phyloP scores from a whole-genome alignment of 2,113 vertebrate species.

The Ptilorrhoa leucosticta region DNA sequence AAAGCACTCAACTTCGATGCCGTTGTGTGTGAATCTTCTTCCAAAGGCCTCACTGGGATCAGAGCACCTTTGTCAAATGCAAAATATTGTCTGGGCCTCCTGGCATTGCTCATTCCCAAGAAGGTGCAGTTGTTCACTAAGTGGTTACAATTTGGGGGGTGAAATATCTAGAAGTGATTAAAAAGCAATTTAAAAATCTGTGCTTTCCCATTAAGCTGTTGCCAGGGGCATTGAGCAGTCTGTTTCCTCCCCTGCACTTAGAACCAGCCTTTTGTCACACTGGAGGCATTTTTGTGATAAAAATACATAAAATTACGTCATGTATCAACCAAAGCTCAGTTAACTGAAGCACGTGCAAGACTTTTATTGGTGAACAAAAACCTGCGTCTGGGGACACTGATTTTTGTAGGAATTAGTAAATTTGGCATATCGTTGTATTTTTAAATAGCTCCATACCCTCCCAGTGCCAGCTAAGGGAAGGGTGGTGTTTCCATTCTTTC shows the following conservation, averaged over 20 bases:
- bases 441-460: neutral
- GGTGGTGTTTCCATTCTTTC: neutral
- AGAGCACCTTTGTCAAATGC: neutral
- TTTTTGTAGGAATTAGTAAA: neutral
- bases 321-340: neutral
- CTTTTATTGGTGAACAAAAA: neutral
- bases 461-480: neutral
- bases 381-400: neutral
- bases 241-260: neutral
- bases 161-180: neutral
- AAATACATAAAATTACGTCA: neutral
- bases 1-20: neutral
- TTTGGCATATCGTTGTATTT: neutral
- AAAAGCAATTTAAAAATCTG: conserved; percentile 21
- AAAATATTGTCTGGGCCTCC: neutral
- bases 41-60: neutral
- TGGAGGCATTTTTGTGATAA: neutral
- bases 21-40: neutral
- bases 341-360: neutral
- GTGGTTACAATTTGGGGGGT: neutral
- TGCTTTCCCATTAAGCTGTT: conserved; percentile 6
- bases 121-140: neutral
- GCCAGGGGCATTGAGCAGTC: neutral
- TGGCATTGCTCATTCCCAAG: neutral
- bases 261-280: neutral